Percentiles rank a stretch among this genome's conserved stretches.
Conservation (phyloP, 2,888 invertebrate genomes). For the Nemapogon koenigi region DNA sequence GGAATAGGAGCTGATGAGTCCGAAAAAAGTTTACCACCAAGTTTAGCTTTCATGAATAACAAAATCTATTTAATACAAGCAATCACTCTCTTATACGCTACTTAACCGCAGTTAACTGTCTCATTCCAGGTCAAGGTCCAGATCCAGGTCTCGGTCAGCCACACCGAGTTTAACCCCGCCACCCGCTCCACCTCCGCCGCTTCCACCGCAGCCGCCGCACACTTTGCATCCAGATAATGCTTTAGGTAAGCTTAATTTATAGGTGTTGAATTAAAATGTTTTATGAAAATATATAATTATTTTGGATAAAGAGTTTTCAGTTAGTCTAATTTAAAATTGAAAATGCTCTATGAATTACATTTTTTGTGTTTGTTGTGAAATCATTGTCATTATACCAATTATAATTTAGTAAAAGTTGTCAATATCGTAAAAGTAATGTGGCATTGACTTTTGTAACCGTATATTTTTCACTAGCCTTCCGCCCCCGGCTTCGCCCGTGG, state of each 20-base stretch:
- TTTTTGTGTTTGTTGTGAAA: too few relatives aligned
- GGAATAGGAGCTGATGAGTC: too few relatives aligned
- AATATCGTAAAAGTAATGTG: too few relatives aligned
- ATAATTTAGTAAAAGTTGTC: too few relatives aligned
- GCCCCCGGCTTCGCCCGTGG: too few relatives aligned
- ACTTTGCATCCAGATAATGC: slow-evolving; percentile 60
- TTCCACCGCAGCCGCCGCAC: slow-evolving; percentile 43
- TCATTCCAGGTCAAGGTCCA: slow-evolving; percentile 22
- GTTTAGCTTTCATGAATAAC: too few relatives aligned
- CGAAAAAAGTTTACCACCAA: too few relatives aligned
- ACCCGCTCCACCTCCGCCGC: slow-evolving; percentile 33
- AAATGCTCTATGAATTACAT: neutral
- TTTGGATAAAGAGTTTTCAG: neutral
- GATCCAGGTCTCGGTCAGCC: slow-evolving; percentile 51
- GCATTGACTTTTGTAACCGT: too few relatives aligned
- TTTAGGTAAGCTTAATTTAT: slow-evolving; percentile 50
- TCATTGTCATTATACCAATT: too few relatives aligned
- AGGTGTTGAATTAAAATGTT: neutral
- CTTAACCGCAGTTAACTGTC: neutral
- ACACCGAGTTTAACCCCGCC: slow-evolving; percentile 45
- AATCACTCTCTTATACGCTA: too few relatives aligned
- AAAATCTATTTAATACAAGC: too few relatives aligned
- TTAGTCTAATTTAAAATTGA: neutral
- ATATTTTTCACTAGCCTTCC: too few relatives aligned
- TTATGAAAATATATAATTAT: neutral